Evolutionary conservation across 1,140 invertebrate species (phyloP).

Genomic region (Chironomus striatipennis): DNA sequence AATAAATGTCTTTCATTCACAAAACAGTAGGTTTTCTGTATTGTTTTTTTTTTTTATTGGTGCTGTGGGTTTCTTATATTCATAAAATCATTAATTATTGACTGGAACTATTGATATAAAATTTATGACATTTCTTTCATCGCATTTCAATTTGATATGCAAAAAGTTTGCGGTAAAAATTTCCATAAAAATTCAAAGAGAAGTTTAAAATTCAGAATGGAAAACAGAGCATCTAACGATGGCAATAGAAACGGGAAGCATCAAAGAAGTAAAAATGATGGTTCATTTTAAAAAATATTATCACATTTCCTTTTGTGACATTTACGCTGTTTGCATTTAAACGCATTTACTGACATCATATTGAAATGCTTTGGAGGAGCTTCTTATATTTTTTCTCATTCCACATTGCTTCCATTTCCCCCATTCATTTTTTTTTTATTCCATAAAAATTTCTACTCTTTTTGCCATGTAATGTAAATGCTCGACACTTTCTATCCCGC

Average conservation of each 20-base stretch:
- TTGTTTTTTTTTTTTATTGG: no score
- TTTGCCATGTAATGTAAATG: neutral
- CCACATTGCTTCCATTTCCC: neutral
- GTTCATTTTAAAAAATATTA: constrained; percentile 17
- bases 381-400: neutral
- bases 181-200: no score
- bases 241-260: no score
- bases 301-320: constrained; percentile 17
- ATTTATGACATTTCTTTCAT: no score
- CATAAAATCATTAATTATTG: no score
- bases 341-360: neutral
- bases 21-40: neutral
- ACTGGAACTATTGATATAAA: no score
- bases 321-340: neutral
- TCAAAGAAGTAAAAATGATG: neutral
- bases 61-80: neutral
- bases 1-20: neutral
- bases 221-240: no score
- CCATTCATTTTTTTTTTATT: neutral
- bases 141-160: no score
- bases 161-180: no score
- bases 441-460: neutral
- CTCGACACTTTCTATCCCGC: neutral
- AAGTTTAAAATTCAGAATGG: no score
- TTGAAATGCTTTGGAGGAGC: neutral